Evolutionary conservation across 1,140 invertebrate species (phyloP).

Genomic region (Riptortus pedestris): DNA sequence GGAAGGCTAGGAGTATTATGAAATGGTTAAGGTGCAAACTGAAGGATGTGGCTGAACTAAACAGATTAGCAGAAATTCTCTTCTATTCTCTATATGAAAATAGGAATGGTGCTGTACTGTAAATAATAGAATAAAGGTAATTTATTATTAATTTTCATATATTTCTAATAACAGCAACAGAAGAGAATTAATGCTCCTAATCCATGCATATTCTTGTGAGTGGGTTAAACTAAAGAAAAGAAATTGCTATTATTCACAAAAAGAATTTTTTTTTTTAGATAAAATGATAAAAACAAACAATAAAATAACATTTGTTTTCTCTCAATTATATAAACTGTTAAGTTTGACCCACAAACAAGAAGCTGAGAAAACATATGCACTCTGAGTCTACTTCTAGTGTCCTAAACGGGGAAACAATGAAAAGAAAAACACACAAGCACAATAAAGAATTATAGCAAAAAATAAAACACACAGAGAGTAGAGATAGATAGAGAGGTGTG

Average conservation of each 20-base stretch:
- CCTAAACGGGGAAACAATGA: constrained; percentile 27
- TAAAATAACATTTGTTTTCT: background rate
- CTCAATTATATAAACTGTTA: background rate
- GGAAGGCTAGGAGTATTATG: constrained; percentile 5
- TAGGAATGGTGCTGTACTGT: too few species aligned
- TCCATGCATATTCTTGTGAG: background rate
- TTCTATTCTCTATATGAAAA: background rate
- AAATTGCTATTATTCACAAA: background rate
- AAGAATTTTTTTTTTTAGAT: background rate
- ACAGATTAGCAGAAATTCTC: background rate
- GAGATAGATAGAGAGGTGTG: constrained; percentile 28
- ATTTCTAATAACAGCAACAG: background rate
- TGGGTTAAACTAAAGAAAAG: background rate
- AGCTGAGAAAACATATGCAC: constrained; percentile 25
- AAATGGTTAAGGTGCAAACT: constrained; percentile 5
- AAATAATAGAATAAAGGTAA: too few species aligned
- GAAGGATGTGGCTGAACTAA: background rate
- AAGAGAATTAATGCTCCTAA: constrained; percentile 4
- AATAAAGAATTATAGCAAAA: constrained; percentile 26
- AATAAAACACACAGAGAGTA: constrained; percentile 25
- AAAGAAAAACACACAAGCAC: constrained; percentile 28
- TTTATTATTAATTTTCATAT: too few species aligned
- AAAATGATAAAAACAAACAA: background rate
- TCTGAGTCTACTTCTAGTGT: constrained; percentile 28
- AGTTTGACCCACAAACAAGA: constrained; percentile 18